Percentiles rank a stretch among this genome's conserved stretches.
These are phyloP conservation scores for Oikopleura albicans DNA, from an alignment of 23 tunicate genomes.

Conservation along the genomic window DNA sequence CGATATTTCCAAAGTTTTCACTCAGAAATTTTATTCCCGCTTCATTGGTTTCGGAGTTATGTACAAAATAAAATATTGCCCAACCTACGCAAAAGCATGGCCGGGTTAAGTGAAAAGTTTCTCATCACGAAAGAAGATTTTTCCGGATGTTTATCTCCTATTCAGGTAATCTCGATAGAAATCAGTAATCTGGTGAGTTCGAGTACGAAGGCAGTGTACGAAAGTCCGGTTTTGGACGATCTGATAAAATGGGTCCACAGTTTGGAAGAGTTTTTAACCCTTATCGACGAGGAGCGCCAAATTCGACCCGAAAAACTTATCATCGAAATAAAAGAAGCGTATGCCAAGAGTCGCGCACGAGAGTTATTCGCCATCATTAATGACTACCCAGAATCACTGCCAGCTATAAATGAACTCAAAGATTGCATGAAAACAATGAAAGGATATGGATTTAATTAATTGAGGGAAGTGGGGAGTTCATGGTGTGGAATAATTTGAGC, in stretches of 20 bases:
- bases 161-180: too few species aligned
- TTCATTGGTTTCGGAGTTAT: too few species aligned
- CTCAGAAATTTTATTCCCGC: too few species aligned
- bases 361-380: background rate
- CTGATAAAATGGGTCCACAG: background rate
- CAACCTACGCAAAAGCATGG: too few species aligned
- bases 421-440: background rate
- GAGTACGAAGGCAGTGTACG: background rate
- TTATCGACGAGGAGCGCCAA: background rate
- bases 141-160: too few species aligned
- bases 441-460: too few species aligned
- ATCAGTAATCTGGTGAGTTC: background rate
- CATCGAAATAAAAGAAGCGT: background rate
- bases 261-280: background rate
- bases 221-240: background rate
- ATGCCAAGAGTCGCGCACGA: background rate
- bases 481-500: too few species aligned
- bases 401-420: background rate
- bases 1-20: too few species aligned
- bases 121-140: too few species aligned
- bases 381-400: background rate
- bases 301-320: background rate
- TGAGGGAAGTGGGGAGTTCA: too few species aligned
- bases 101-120: too few species aligned
- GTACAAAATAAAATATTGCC: too few species aligned